These are phyloP conservation scores for Synergus gifuensis DNA, from an alignment of 2,888 invertebrate genomes.

Conservation along the genomic window DNA sequence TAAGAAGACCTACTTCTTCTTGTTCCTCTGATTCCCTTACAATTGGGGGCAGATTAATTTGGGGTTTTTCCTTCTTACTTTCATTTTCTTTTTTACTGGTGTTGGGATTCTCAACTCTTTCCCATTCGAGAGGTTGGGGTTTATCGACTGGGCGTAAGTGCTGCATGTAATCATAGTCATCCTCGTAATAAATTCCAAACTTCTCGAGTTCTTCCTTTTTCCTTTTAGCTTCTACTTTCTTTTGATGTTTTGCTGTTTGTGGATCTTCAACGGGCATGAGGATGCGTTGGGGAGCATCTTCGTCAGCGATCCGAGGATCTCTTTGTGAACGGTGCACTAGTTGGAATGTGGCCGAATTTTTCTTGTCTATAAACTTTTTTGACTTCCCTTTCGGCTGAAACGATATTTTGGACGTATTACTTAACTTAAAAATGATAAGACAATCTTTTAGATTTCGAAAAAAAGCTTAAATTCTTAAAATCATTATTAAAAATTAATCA, in stretches of 20 bases:
- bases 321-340: constrained; percentile 95
- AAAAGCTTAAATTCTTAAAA: too few relatives aligned
- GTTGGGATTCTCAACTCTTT: constrained; percentile 71
- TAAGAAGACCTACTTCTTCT: constrained; percentile 90
- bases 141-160: constrained; percentile 86
- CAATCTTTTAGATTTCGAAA: too few relatives aligned
- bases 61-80: constrained; percentile 62
- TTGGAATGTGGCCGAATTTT: constrained; percentile 93
- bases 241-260: constrained; percentile 60
- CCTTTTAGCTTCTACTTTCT: constrained; percentile 76
- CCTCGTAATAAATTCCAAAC: constrained; percentile 95
- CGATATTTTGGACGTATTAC: not conserved
- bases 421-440: not conserved
- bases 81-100: constrained; percentile 63
- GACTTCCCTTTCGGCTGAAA: constrained; percentile 82
- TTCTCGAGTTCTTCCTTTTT: constrained; percentile 87
- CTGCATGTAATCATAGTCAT: constrained; percentile 96
- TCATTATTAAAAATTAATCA: too few relatives aligned
- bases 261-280: constrained; percentile 81
- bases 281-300: constrained; percentile 92
- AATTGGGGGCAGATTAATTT: constrained; percentile 87
- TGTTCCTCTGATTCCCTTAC: constrained; percentile 93
- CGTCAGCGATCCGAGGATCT: constrained; percentile 94
- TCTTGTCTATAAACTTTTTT: constrained; percentile 94
- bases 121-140: constrained; percentile 79